A percentile compares a stretch with the other conserved stretches of the same genome.
Conservation (phyloP, 2,888 invertebrate species). For the Himalopsyche japonica region DNA sequence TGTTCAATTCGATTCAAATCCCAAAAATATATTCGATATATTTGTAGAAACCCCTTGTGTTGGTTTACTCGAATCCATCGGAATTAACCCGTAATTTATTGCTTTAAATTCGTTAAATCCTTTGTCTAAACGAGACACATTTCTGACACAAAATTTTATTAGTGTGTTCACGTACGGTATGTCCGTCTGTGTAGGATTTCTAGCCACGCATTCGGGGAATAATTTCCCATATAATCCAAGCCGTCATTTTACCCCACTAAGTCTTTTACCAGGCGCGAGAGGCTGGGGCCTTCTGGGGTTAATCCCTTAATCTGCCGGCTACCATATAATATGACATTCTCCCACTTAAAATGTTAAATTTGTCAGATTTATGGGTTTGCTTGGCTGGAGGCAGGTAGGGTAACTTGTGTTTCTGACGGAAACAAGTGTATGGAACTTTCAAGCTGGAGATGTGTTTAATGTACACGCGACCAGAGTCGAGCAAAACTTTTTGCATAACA, state of each 20-base stretch:
- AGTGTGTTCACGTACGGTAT: slow-evolving; percentile 18
- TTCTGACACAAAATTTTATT: slow-evolving; percentile 36
- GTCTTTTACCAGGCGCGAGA: slow-evolving; percentile 10
- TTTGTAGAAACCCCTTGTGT: neutral
- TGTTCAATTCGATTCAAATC: neutral
- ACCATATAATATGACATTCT: slow-evolving; percentile 40
- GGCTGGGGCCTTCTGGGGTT: slow-evolving; percentile 30
- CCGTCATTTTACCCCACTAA: slow-evolving; percentile 31
- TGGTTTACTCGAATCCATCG: neutral
- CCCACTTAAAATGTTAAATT: slow-evolving; percentile 39
- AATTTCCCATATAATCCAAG: slow-evolving; percentile 18
- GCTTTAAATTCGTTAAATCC: slow-evolving; percentile 39
- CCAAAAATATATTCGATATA: neutral
- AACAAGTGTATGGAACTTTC: slow-evolving; percentile 1
- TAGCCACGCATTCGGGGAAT: slow-evolving; percentile 9
- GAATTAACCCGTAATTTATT: slow-evolving; percentile 32
- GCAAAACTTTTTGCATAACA: neutral
- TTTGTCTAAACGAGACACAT: slow-evolving; percentile 39
- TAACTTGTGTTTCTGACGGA: slow-evolving; percentile 5
- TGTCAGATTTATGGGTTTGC: slow-evolving; percentile 36
- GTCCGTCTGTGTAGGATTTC: slow-evolving; percentile 13
- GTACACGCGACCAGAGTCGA: neutral
- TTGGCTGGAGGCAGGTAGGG: slow-evolving; percentile 12
- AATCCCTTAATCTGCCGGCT: slow-evolving; percentile 40
- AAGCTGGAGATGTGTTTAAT: neutral